phyloP scores from a whole-genome alignment of 2,113 vertebrate genomes.

The Genyomyrus donnyi region DNA sequence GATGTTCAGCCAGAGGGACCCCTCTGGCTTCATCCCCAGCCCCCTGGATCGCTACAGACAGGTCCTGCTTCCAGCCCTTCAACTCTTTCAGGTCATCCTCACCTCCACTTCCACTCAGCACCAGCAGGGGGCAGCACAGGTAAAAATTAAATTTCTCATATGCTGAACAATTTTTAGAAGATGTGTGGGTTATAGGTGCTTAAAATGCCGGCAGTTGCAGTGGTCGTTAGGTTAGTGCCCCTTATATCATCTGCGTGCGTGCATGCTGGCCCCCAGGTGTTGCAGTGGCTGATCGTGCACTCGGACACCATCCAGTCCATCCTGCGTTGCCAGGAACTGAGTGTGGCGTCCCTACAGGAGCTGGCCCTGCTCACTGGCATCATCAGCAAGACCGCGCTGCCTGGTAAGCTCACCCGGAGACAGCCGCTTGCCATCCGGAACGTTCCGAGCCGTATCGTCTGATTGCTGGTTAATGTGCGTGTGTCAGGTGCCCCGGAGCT shows the following conservation, averaged over 20 bases:
- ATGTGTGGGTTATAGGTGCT: not conserved
- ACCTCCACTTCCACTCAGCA: slow-evolving; percentile 86
- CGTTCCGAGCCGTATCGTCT: not conserved
- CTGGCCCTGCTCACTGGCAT: slow-evolving; percentile 84
- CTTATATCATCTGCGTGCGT: not conserved
- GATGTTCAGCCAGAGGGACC: slow-evolving; percentile 72
- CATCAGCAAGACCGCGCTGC: slow-evolving; percentile 93
- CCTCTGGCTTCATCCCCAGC: slow-evolving; percentile 82
- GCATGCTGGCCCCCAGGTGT: slow-evolving; percentile 57
- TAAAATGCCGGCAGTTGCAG: not conserved
- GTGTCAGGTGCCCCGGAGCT: slow-evolving; percentile 70
- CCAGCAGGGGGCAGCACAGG: slow-evolving; percentile 89
- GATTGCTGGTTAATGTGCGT: not conserved
- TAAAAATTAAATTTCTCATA: slow-evolving; percentile 27
- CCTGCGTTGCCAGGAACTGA: slow-evolving; percentile 80
- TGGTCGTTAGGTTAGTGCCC: not conserved
- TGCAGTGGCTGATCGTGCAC: slow-evolving; percentile 90
- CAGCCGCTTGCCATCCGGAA: not conserved
- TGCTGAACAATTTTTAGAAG: not conserved
- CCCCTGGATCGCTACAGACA: slow-evolving; percentile 86
- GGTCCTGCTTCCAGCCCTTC: slow-evolving; percentile 85
- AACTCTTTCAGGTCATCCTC: slow-evolving; percentile 85
- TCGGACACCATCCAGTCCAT: slow-evolving; percentile 89
- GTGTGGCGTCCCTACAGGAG: slow-evolving; percentile 79
- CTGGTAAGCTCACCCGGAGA: slow-evolving; percentile 60